Base-by-base conservation (phyloP, 53 echinoderm and acorn worm genomes). In the Echinarachnius parma region DNA sequence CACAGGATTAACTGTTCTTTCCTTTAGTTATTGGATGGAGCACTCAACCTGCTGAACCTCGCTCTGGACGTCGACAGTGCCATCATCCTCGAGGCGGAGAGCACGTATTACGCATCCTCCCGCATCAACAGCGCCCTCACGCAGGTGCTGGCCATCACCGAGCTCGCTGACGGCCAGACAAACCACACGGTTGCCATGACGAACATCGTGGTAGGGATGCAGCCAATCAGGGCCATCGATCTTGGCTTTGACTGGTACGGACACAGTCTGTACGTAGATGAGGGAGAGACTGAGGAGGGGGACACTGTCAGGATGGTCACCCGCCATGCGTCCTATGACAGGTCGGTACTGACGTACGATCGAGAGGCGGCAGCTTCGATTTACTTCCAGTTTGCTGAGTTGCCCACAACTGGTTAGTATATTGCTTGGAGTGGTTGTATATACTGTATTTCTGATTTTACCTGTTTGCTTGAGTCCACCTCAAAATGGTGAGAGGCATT, bases 301-400 rank as follows among this genome's bases (percentile, higher is more conserved):
- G 39, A 5, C 39, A 13, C 7, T 39, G 50, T 10, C 19, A 49
- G 19, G 9, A 13, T 18, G 10, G 19, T 10, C 4, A 13, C 19
- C 19, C 11, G 4, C 11, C 11, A 25, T 4, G 57, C 5, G 11
- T 69, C 53, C 24, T 14, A 50, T 2, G 35, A 69, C 3, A 53
- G 3, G 0, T 35, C 35, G 31, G 34, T 35, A 16, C 25, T 69
- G 34, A 34, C 13, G 3, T 69, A 69, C 8, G 70, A 69, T 34
- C 23, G 19, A 5, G 53, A 35, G 31, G 19, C 53, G 9, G 23
- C 24, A 19, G 54, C 26, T 16, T 50, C 70, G 0, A 8, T 69
- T 21, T 32, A 53, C 34, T 69, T 69, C 34, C 70, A 69, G 34
- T 69, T 69, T 53, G 52, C 30, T 0, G 70, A 69, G 21, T 21